Conservation (phyloP, 2,797 vertebrate species). For the Chelonia mydas region DNA sequence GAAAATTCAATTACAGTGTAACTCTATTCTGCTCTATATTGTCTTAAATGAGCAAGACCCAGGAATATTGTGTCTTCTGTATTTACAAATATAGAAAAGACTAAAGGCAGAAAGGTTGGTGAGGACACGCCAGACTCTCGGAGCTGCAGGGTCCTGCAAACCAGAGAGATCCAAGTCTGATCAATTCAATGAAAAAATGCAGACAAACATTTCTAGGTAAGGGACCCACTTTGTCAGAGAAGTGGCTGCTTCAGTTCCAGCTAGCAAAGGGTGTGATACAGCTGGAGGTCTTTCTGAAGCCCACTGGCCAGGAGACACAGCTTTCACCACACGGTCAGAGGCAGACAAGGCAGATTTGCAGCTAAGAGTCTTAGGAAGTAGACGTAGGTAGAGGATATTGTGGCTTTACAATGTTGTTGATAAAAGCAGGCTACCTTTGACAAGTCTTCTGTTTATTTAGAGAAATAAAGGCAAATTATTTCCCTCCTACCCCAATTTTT, state of each 20-base stretch:
- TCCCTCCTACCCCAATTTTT: background rate
- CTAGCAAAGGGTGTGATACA: background rate
- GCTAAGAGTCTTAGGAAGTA: background rate
- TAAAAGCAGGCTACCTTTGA: background rate
- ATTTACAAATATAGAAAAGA: background rate
- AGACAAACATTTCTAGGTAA: background rate
- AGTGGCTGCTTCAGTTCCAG: background rate
- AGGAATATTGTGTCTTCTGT: accelerated
- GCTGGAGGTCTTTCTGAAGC: background rate
- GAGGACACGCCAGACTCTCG: background rate
- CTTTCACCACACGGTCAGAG: background rate
- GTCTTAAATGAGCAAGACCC: background rate
- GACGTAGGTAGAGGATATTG: background rate
- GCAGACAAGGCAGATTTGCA: background rate
- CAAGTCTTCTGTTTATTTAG: background rate
- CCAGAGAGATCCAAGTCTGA: background rate
- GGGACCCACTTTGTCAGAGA: background rate
- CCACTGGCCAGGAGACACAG: background rate
- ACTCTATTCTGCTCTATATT: background rate
- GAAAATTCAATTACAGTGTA: background rate
- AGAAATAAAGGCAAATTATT: background rate
- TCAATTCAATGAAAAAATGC: background rate
- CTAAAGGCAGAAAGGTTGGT: background rate
- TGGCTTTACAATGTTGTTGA: background rate
- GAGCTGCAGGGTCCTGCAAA: background rate